Evolutionary conservation across 2,888 invertebrate species (phyloP).

Genomic region (Sesamia inferens): DNA sequence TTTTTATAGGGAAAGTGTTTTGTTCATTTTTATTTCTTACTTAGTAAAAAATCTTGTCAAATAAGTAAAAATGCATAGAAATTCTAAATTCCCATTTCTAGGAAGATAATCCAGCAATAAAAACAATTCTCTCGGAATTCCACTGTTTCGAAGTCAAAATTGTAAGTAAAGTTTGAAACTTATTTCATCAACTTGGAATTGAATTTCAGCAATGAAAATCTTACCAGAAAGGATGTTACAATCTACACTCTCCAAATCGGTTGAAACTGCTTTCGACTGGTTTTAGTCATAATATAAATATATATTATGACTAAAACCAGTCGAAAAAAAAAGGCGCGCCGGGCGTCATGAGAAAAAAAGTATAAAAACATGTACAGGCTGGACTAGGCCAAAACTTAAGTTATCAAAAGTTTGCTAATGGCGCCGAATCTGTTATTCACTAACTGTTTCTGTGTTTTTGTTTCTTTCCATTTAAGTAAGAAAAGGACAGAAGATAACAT

Average conservation of each 20-base stretch:
- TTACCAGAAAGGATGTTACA: neutral
- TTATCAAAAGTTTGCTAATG: too few relatives aligned
- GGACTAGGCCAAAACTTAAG: too few relatives aligned
- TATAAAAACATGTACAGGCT: too few relatives aligned
- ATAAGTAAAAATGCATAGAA: neutral
- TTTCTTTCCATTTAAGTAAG: too few relatives aligned
- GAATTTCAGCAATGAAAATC: slow-evolving; percentile 40
- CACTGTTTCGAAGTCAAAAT: slow-evolving; percentile 38
- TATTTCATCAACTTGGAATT: slow-evolving; percentile 41
- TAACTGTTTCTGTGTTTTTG: too few relatives aligned
- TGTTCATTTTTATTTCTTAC: neutral
- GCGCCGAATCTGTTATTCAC: too few relatives aligned
- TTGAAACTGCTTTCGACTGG: neutral
- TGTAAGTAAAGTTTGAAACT: slow-evolving; percentile 28
- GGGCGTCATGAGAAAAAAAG: too few relatives aligned
- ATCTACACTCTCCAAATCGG: too few relatives aligned
- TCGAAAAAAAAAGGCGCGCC: too few relatives aligned
- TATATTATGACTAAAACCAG: too few relatives aligned
- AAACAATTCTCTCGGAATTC: slow-evolving; percentile 12
- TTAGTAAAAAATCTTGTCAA: neutral
- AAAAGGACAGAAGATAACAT: too few relatives aligned
- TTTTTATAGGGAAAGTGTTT: neutral
- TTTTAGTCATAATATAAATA: too few relatives aligned
- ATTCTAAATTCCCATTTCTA: neutral
- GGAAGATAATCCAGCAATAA: neutral